Base-by-base conservation (phyloP, 2,888 invertebrate genomes). In the Hoplodrina ambigua region DNA sequence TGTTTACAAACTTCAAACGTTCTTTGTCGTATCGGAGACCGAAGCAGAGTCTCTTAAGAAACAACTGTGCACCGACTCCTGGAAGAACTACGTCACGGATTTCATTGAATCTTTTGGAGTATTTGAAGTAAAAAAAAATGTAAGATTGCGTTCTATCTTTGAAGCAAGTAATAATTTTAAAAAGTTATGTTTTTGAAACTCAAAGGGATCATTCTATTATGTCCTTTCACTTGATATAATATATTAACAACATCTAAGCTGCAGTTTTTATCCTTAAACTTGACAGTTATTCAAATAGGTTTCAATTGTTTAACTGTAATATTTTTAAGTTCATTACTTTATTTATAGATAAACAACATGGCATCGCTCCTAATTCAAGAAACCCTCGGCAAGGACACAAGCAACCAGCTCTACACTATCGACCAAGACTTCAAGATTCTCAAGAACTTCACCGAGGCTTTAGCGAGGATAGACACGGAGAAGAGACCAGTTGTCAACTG, bases 341-440 rank as follows among this genome's bases (percentile, higher is more conserved):
- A 6, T 46, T 88, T 86, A 15, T 82, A 96, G 96, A 96, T 96
- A 66, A 96, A 96, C 75, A 87, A 88, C 52, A 94, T 96, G 91
- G 95, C 96, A 0, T 93, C 94, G 0, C 84, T 96, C 1, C 85
- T 96, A 0, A 90, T 96, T 20, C 91, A 94, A 86, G 93, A 96
- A 75, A 94, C 95, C 0, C 73, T 96, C 0, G 95, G 96, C n/a
- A 94, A 92, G 70, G 94, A 95, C 67, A 92, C 91, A 0, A 89
- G 85, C n/a, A 85, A 86, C 2, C 90, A 92, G 63, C 86, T 96
- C 0, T 95, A 96, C 71, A 85, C 89, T 0, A 86, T 95, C 8
- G 93, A 94, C 1, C 87, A 92, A 57, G 91, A 92, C 69, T 92
- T 96, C 56, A 81, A 90, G 52, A 85, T 94, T 4, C 78, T 95